Percentiles rank a stretch among this genome's conserved stretches.
Evolutionary conservation across 2,888 invertebrate genomes (phyloP).

Genomic region (Escarpia spicata): DNA sequence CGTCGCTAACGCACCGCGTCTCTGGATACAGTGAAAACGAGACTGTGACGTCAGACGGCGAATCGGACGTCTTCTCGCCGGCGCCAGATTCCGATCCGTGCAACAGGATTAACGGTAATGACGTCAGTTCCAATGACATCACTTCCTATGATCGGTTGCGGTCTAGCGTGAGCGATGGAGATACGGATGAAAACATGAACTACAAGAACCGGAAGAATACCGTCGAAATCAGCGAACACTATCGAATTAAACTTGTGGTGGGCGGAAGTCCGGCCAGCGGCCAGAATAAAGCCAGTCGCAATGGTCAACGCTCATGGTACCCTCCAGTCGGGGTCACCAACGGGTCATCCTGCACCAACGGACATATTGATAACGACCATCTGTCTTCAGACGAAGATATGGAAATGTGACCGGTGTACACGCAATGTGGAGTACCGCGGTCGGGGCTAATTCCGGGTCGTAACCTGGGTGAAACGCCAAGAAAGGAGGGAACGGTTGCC

Average conservation of each 20-base stretch:
- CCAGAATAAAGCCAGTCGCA: neutral
- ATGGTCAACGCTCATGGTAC: neutral
- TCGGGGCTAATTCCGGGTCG: neutral
- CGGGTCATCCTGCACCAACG: neutral
- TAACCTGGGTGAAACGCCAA: neutral
- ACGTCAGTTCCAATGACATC: neutral
- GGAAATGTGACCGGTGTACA: neutral
- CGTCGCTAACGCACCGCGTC: neutral
- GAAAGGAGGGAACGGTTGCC: neutral
- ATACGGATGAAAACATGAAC: neutral
- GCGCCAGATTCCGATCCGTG: neutral
- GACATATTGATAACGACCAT: neutral
- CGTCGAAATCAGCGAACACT: slow-evolving; percentile 6
- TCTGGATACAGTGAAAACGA: neutral
- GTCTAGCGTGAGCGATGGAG: neutral
- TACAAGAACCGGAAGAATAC: neutral
- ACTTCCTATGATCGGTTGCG: neutral
- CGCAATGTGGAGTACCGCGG: neutral
- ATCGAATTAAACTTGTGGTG: neutral
- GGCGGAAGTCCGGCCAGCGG: neutral
- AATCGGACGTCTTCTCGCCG: slow-evolving; percentile 16
- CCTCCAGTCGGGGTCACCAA: neutral
- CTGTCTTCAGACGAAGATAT: neutral
- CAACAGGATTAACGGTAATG: neutral
- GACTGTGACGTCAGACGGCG: slow-evolving; percentile 12